Evolutionary conservation across 2,797 vertebrate genomes (phyloP).

Genomic region (Myripristis jacobus): DNA sequence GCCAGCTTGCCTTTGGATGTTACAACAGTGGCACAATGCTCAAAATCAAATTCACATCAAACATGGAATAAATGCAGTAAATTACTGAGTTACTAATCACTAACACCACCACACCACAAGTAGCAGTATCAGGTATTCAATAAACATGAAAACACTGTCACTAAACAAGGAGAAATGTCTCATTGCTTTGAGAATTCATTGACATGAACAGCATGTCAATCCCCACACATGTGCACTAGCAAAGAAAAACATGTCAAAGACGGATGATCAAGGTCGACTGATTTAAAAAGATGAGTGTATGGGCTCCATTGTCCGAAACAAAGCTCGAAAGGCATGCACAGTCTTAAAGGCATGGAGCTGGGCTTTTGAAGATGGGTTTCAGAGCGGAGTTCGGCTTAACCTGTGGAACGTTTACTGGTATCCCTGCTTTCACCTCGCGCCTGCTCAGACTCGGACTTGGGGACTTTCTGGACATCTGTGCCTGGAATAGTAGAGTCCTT

Average conservation of each 20-base stretch:
- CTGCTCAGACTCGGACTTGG: conserved; percentile 87
- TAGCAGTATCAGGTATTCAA: conserved; percentile 1
- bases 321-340: conserved; percentile 57
- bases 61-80: conserved; percentile 35
- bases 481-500: conserved; percentile 67
- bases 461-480: conserved; percentile 85
- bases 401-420: conserved; percentile 84
- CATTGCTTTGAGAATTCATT: conserved; percentile 2
- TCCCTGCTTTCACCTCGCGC: conserved; percentile 86
- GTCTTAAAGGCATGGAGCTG: conserved; percentile 33
- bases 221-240: conserved; percentile 29
- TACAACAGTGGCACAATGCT: background rate
- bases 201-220: conserved; percentile 61
- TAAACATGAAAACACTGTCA: conserved; percentile 1
- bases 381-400: conserved; percentile 69
- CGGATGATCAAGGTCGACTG: conserved; percentile 10
- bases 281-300: conserved; percentile 21
- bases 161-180: background rate
- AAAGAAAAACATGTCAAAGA: conserved; percentile 20
- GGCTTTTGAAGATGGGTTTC: conserved; percentile 20
- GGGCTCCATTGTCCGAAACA: conserved; percentile 13
- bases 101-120: conserved; percentile 23
- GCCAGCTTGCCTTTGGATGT: conserved; percentile 10
- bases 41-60: conserved; percentile 23
- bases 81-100: conserved; percentile 2